Base-by-base conservation (phyloP, 2,113 vertebrate species). In the Beaufortia kweichowensis region DNA sequence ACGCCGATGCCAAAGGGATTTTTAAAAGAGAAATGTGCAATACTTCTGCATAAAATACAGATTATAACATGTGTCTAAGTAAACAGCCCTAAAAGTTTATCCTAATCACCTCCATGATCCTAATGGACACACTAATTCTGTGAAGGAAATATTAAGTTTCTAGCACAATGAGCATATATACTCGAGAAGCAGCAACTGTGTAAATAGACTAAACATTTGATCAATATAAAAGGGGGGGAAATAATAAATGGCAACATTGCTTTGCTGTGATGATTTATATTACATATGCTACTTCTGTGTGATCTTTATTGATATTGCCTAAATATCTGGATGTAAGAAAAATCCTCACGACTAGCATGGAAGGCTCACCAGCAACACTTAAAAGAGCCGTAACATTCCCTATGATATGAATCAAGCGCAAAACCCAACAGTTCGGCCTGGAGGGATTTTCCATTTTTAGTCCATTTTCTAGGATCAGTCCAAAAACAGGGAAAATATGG, bases 1-100 rank as follows among this genome's bases (percentile, higher is more conserved):
- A 24, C 50, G 19, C 23, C 29, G 19, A 17, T 55, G 14, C 53
- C 68, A 39, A 56, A 4, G 23, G 15, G 31, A n/a, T 48, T 29
- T 15, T 43, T 21, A 28, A 77, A 74, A 62, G 19, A 78, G 12
- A 65, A 74, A 81, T 85, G 81, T 81, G 79, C 79, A 83, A 82
- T 53, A 79, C 59, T 19, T 79, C 57, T 67, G 72, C 75, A 74
- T 80, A 69, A 64, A 79, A 74, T 9, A 23, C 17, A 46, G 21
- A 41, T 21, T 33, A 15, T 69, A 69, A 55, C 35, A 29, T 6
- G 29, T 3, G 33, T 41, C 33, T 69, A 23, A 24, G 67, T 50
- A 69, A 55, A 21, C 39, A 41, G 68, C 53, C 53, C 68, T 24
- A 82, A 63, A 24, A 75, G 64, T 71, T 64, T n/a, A n/a, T n/a